Evolutionary conservation across 2,888 invertebrate genomes (phyloP).

Genomic region (Aspidiotus destructor): DNA sequence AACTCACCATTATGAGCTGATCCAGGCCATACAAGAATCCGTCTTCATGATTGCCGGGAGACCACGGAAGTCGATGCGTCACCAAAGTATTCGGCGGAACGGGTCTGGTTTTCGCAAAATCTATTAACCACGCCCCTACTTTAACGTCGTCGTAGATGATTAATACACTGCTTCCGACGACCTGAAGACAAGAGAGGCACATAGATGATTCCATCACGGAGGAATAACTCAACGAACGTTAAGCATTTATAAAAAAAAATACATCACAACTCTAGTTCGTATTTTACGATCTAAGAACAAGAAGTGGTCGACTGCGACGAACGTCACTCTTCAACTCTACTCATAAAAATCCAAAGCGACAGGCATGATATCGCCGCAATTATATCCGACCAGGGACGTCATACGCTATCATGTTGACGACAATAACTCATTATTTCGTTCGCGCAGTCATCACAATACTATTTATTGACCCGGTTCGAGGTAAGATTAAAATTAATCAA

Average conservation of each 20-base stretch:
- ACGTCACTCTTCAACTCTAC: too few relatives aligned
- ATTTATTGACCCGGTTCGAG: too few relatives aligned
- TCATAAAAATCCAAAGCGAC: too few relatives aligned
- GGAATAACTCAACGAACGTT: too few relatives aligned
- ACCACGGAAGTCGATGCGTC: slow-evolving; percentile 73
- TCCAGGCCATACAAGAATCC: slow-evolving; percentile 88
- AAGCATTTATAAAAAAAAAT: slow-evolving; percentile 6
- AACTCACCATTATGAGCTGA: slow-evolving; percentile 66
- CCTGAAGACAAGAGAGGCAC: slow-evolving; percentile 41
- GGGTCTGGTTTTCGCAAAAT: slow-evolving; percentile 85
- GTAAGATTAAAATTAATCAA: too few relatives aligned
- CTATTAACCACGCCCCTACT: slow-evolving; percentile 91
- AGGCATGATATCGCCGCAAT: background rate
- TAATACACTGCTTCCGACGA: slow-evolving; percentile 86
- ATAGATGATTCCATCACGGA: too few relatives aligned
- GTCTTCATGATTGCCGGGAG: slow-evolving; percentile 92
- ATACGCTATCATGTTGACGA: background rate
- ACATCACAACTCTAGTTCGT: background rate
- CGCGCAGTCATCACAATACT: background rate
- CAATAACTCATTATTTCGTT: background rate
- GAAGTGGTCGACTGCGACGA: too few relatives aligned
- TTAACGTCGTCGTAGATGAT: slow-evolving; percentile 82
- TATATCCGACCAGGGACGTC: background rate
- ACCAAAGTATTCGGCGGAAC: slow-evolving; percentile 60
- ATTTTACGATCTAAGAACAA: too few relatives aligned